A percentile compares a stretch with the other conserved stretches of the same genome.
These are phyloP conservation scores for Porites divaricata DNA, from an alignment of 92 coral and sea anemone genomes.

Conservation along the genomic window DNA sequence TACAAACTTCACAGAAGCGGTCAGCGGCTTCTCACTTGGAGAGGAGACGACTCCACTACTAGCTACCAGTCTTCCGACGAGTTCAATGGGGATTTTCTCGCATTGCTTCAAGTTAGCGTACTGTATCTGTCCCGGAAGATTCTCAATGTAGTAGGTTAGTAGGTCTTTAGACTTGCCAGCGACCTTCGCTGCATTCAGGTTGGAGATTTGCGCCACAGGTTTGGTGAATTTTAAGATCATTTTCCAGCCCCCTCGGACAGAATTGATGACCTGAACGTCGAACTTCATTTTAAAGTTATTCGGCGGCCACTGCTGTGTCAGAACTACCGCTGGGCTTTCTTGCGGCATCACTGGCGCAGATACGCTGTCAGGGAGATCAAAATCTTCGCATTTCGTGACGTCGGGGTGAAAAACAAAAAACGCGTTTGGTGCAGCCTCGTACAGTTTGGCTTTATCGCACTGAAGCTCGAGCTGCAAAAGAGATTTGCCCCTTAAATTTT, in stretches of 20 bases:
- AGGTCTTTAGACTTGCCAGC: constrained; percentile 16
- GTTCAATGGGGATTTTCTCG: constrained; percentile 6
- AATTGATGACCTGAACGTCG: constrained; percentile 25
- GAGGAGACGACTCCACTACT: background rate
- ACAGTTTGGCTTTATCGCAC: constrained; percentile 24
- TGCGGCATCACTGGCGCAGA: constrained; percentile 20
- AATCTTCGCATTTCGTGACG: constrained; percentile 22
- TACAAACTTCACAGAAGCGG: constrained; percentile 6
- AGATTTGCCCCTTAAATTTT: constrained; percentile 5
- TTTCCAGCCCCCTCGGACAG: constrained; percentile 47
- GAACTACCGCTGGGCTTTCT: constrained; percentile 15
- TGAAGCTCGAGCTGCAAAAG: constrained; percentile 22
- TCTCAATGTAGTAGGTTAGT: constrained; percentile 23
- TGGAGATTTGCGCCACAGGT: constrained; percentile 27
- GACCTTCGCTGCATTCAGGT: constrained; percentile 21
- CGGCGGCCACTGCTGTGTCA: constrained; percentile 33
- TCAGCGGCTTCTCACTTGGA: background rate
- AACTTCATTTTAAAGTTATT: constrained; percentile 33
- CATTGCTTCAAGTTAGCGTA: constrained; percentile 38
- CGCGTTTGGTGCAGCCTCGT: constrained; percentile 35
- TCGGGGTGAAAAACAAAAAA: constrained; percentile 18
- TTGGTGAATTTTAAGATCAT: constrained; percentile 10
- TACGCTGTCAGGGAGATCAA: background rate
- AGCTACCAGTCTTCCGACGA: constrained; percentile 11
- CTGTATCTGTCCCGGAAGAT: constrained; percentile 45